Base-by-base conservation (phyloP, 2,797 vertebrate genomes). In the Urocyon cinereoargenteus region DNA sequence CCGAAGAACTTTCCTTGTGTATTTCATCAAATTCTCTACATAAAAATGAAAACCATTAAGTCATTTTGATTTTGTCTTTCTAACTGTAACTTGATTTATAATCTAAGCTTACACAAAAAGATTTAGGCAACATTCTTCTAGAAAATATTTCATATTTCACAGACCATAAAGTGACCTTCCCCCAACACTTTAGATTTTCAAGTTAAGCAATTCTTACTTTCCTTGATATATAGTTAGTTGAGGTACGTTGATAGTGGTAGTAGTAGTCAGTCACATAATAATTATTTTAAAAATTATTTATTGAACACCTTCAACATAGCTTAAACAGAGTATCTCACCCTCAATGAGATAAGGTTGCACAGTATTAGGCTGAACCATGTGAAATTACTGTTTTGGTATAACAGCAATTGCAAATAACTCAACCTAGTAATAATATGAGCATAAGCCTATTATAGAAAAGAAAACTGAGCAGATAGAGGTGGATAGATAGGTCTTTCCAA, bases 1-100 rank as follows among this genome's bases (percentile, higher is more conserved):
- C 24, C 81, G 19, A 94, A 96, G 61, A 90, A 83, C 34, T 84
- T 96, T 90, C 22, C 64, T 91, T 77, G 16, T 70, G 8, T 84
- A 96, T 94, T 96, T 95, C 66, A 95, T 79, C 68, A 81, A 90
- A 34, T 24, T 93, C 36, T 68, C 66, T 31, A 84, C 68, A 86
- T 81, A 84, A 96, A 94, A 96, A 90, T 87, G 18, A 86, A 98
- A 96, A 97, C 34, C 64, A 91, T n/a, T 91, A 95, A 96, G 82
- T 95, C 31, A 97, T 73, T 88, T 96, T 92, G 40, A 96, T 92
- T 81, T 91, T 95, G 66, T 73, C 64, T 96, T 97, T 95, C 45
- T 81, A 81, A 85, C 22, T 94, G 3, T 75, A 82, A 93, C n/a
- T 34, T 82, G 9, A 97, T 83, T 93, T 86, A 26, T 77, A 92